Percentiles rank a stretch among this genome's conserved stretches.
Conservation (phyloP, 2,888 invertebrate genomes). For the Uropetala carovei region DNA sequence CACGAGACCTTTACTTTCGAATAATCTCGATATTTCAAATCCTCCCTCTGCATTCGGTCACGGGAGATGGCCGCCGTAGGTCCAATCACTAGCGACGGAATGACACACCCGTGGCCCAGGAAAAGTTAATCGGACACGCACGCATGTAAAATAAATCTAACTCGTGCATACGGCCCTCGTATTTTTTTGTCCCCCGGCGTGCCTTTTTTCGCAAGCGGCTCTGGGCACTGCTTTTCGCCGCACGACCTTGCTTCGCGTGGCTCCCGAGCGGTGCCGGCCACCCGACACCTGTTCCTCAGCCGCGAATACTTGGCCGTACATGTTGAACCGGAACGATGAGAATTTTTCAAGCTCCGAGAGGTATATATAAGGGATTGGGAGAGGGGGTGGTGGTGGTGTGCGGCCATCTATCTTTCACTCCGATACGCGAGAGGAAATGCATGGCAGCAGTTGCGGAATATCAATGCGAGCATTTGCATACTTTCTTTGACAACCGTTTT, state of each 20-base stretch:
- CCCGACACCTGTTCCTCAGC: constrained; percentile 19
- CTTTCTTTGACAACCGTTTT: neutral
- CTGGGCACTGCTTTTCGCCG: too few relatives aligned
- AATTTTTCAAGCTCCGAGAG: neutral
- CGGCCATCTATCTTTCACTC: neutral
- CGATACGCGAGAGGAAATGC: neutral
- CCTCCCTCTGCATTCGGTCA: too few relatives aligned
- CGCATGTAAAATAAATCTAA: too few relatives aligned
- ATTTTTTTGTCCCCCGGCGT: neutral
- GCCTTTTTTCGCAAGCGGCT: neutral
- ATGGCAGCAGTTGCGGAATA: neutral
- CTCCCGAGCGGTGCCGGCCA: neutral
- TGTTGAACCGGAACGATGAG: constrained; percentile 38
- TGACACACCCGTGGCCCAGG: too few relatives aligned
- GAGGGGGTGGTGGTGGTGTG: neutral
- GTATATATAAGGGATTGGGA: too few relatives aligned
- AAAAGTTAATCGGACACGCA: too few relatives aligned
- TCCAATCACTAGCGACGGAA: too few relatives aligned
- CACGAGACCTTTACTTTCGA: too few relatives aligned
- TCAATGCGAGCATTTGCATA: constrained; percentile 30
- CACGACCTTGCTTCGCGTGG: neutral
- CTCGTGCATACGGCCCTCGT: neutral
- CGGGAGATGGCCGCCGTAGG: too few relatives aligned
- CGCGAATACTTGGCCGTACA: neutral
- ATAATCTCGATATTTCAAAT: too few relatives aligned